Evolutionary conservation across 2,113 vertebrate genomes (phyloP).

Genomic region (Vanacampus margaritifer): DNA sequence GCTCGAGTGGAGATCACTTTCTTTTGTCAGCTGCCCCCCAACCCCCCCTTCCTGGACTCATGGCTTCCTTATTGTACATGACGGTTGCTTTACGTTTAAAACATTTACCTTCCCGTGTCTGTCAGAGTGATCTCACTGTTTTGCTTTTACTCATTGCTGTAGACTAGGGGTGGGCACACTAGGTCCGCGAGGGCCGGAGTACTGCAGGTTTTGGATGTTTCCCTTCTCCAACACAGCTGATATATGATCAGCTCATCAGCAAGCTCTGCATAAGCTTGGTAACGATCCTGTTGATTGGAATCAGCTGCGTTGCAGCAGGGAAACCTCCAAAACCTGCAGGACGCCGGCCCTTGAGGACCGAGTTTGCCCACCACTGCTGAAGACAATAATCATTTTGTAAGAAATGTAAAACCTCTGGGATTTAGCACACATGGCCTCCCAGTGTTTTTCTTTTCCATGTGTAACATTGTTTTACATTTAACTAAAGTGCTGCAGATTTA

Average conservation of each 20-base stretch:
- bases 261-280: too few relatives aligned
- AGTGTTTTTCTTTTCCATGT: neutral
- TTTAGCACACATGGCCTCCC: slow-evolving; percentile 16
- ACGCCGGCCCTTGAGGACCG: too few relatives aligned
- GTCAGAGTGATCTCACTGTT: slow-evolving; percentile 45
- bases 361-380: too few relatives aligned
- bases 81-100: slow-evolving; percentile 42
- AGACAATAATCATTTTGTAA: slow-evolving; percentile 17
- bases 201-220: too few relatives aligned
- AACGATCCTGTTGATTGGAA: too few relatives aligned
- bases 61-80: slow-evolving; percentile 62
- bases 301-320: too few relatives aligned
- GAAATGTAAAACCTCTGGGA: slow-evolving; percentile 21
- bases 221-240: too few relatives aligned
- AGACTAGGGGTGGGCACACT: too few relatives aligned
- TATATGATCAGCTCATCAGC: too few relatives aligned
- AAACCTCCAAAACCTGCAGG: too few relatives aligned
- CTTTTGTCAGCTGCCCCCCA: slow-evolving; percentile 42
- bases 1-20: slow-evolving; percentile 58
- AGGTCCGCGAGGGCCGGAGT: too few relatives aligned
- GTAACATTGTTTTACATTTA: slow-evolving; percentile 1
- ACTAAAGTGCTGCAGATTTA: slow-evolving; percentile 9
- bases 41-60: slow-evolving; percentile 49
- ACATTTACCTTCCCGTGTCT: slow-evolving; percentile 27
- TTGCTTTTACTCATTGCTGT: slow-evolving; percentile 10